These are phyloP conservation scores for Ceratina japonica DNA, from an alignment of 1,140 invertebrate genomes.

Conservation along the genomic window DNA sequence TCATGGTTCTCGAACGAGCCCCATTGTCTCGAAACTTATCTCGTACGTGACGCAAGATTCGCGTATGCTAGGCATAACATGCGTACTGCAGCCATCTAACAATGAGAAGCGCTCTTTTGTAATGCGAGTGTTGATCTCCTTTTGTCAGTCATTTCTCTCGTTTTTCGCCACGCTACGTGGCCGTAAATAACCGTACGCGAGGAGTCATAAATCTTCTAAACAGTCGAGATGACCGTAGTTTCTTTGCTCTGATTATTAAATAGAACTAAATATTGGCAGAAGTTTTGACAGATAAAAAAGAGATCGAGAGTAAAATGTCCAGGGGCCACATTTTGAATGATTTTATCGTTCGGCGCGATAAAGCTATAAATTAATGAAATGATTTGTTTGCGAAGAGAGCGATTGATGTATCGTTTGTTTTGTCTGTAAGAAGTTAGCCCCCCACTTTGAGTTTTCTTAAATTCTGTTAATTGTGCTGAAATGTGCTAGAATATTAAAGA, in stretches of 20 bases:
- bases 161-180: constrained; percentile 42
- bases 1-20: background rate
- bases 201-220: background rate
- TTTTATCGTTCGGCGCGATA: no score
- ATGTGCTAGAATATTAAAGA: no score
- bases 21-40: constrained; percentile 18
- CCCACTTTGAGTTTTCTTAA: no score
- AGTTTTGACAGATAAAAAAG: background rate
- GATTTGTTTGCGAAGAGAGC: no score
- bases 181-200: constrained; percentile 20
- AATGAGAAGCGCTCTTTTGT: constrained; percentile 42
- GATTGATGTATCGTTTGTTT: constrained; percentile 44
- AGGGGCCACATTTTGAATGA: background rate
- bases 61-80: constrained; percentile 58
- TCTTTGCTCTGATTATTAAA: no score
- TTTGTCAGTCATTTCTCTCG: constrained; percentile 18
- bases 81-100: constrained; percentile 32
- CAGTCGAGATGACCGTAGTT: background rate
- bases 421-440: no score
- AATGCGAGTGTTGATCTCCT: constrained; percentile 45
- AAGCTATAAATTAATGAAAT: no score
- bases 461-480: no score
- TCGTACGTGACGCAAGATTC: constrained; percentile 39
- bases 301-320: background rate
- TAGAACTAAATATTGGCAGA: no score